Conservation (phyloP, 2,113 vertebrate genomes). For the Tragelaphus scriptus region DNA sequence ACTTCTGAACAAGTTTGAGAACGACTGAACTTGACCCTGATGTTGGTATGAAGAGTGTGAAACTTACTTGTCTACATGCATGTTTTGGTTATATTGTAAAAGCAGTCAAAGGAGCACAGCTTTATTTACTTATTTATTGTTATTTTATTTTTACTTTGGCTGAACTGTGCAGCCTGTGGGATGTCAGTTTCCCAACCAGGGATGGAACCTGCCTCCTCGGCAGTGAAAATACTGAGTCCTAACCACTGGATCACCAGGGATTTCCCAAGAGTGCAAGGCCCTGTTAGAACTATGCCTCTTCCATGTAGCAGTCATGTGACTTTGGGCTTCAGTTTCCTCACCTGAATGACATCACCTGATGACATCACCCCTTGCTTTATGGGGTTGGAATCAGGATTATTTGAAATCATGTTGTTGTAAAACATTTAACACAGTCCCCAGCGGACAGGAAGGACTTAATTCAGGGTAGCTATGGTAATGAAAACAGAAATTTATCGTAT, state of each 20-base stretch:
- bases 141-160: not conserved
- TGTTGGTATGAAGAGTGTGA: not conserved
- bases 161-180: not conserved
- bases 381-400: not conserved
- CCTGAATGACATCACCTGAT: not conserved
- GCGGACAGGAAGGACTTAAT: not conserved
- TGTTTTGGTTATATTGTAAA: not conserved
- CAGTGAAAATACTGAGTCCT: not conserved
- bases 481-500: not conserved
- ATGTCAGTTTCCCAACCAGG: not conserved
- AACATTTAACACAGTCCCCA: not conserved
- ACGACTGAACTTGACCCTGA: not conserved
- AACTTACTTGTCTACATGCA: not conserved
- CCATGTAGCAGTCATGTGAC: not conserved
- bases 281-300: not conserved
- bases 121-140: not conserved
- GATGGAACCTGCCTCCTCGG: not conserved
- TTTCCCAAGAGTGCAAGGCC: not conserved
- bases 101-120: not conserved
- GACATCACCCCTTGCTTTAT: not conserved
- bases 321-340: not conserved
- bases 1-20: not conserved
- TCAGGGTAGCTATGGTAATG: not conserved
- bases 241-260: not conserved
- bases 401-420: not conserved